Conservation (phyloP, 2,888 invertebrate genomes). For the Drepanosiphum platanoidis region DNA sequence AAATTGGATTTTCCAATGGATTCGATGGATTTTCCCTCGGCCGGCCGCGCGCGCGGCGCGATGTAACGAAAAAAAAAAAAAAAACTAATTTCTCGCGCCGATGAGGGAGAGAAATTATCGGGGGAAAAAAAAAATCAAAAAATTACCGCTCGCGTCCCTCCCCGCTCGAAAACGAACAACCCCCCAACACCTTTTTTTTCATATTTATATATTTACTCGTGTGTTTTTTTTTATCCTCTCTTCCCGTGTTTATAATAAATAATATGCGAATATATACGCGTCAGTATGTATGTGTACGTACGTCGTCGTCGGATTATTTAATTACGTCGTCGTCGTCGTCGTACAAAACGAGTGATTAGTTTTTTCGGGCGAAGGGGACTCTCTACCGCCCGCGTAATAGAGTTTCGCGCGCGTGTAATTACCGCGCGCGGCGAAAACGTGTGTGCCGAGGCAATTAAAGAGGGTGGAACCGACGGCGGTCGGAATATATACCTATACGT, state of each 20-base stretch:
- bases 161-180: neutral
- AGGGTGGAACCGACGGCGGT: neutral
- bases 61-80: too few relatives aligned
- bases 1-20: constrained; percentile 14
- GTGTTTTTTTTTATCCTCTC: constrained; percentile 13
- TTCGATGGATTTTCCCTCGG: constrained; percentile 9
- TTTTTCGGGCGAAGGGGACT: neutral
- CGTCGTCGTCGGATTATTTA: constrained; percentile 21
- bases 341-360: constrained; percentile 45
- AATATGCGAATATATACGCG: too few relatives aligned
- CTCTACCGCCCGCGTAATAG: neutral
- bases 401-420: constrained; percentile 44
- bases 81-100: too few relatives aligned
- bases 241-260: too few relatives aligned
- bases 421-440: constrained; percentile 7
- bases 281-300: neutral
- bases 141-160: neutral
- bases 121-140: neutral
- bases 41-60: too few relatives aligned
- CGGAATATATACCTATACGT: neutral
- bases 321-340: constrained; percentile 13
- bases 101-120: neutral
- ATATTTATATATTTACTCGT: neutral
- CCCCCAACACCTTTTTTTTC: constrained; percentile 3
- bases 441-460: neutral